Conservation (phyloP, 2,113 vertebrate genomes). For the Osmerus eperlanus region DNA sequence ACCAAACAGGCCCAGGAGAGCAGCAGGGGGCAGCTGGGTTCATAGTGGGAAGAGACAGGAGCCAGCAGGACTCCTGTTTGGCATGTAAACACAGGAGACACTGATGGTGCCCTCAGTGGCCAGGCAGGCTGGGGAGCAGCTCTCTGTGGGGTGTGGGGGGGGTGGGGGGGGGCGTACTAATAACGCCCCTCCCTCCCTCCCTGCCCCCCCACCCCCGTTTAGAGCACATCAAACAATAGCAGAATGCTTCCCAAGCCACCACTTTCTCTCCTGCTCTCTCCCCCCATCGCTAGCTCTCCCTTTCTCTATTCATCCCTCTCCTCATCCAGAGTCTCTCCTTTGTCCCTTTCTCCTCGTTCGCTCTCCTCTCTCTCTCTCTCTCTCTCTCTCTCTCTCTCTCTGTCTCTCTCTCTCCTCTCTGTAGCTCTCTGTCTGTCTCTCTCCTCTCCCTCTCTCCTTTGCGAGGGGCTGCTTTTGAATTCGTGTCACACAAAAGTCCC, state of each 20-base stretch:
- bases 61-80: not conserved
- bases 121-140: not conserved
- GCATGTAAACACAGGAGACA: not conserved
- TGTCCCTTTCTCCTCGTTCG: constrained; percentile 2
- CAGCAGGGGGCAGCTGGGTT: too few relatives aligned
- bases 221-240: constrained; percentile 31
- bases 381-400: not conserved
- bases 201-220: constrained; percentile 43
- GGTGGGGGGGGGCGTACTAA: too few relatives aligned
- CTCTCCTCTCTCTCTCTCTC: constrained; percentile 1
- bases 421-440: too few relatives aligned
- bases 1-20: too few relatives aligned
- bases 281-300: constrained; percentile 15
- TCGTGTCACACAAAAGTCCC: constrained; percentile 66
- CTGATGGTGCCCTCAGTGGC: too few relatives aligned
- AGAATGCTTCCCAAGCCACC: constrained; percentile 17
- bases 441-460: constrained; percentile 28
- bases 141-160: not conserved
- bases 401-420: constrained; percentile 3
- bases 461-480: constrained; percentile 68
- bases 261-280: constrained; percentile 12
- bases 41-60: not conserved
- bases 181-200: too few relatives aligned
- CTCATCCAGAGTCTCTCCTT: not conserved
- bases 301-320: not conserved